phyloP scores from a whole-genome alignment of 2,113 vertebrate genomes.

The Gavia stellata region DNA sequence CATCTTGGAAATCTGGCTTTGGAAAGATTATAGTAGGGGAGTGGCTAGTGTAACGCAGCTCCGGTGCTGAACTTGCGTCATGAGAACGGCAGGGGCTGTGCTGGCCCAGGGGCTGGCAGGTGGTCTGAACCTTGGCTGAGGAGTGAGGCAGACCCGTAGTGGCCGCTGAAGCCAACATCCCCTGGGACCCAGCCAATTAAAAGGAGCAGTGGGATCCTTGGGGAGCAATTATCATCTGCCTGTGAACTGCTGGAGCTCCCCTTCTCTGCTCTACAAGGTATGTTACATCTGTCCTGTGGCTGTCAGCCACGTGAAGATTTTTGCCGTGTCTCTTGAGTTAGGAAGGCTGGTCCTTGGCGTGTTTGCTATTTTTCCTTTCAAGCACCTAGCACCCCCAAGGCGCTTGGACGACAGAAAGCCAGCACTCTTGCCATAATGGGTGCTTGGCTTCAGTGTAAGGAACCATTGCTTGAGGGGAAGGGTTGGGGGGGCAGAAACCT shows the following conservation, averaged over 20 bases:
- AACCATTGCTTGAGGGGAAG: not conserved
- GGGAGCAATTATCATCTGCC: constrained; percentile 11
- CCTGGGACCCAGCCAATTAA: not conserved
- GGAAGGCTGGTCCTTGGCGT: not conserved
- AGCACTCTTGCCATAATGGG: not conserved
- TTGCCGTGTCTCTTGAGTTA: not conserved
- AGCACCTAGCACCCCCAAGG: not conserved
- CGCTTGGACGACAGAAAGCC: not conserved
- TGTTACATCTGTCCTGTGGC: not conserved
- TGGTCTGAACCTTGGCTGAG: not conserved
- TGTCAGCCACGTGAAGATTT: not conserved
- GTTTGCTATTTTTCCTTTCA: not conserved
- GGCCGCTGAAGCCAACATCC: not conserved
- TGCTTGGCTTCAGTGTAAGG: not conserved
- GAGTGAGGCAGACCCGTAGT: not conserved
- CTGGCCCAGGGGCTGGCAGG: not conserved
- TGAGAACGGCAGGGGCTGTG: not conserved
- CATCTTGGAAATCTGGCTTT: not conserved
- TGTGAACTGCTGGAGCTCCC: constrained; percentile 40
- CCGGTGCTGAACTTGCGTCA: rapidly evolving
- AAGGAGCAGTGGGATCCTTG: constrained; percentile 32
- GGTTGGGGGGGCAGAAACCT: not conserved
- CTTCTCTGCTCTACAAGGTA: constrained; percentile 51
- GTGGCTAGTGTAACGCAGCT: not conserved
- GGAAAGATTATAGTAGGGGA: not conserved